Evolutionary conservation across 1,140 invertebrate species (phyloP), one percentile per base, ranked within the genome.

Genomic region (Lysiphlebus fabarum): DNA sequence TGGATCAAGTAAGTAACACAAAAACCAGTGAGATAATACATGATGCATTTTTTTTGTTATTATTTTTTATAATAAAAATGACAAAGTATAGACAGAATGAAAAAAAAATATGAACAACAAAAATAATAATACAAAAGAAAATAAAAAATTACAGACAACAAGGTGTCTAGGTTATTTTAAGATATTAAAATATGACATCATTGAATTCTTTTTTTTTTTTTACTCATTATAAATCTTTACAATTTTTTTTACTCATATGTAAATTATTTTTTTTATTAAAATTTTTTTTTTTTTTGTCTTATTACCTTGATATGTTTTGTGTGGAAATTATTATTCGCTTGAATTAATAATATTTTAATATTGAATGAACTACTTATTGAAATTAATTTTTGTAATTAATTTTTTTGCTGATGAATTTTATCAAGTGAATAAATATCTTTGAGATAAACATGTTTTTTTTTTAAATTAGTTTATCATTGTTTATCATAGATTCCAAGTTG

Each of bases 181-280:
- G 74, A 75, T 76, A 77, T 77, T 77, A 76, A 77, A 77, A 77
- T 74, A 67, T 74, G 74, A 72, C 75, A 77, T 76, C 73, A 72
- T 70, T 67, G 74, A 70, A 74, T 75, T 72, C 74, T 67, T 69
- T 73, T 76, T 72, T 33, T 51, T 9, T 34, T 36, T 7, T 11
- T 11, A 45, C 9, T 45, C 12, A 14, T 7, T n/a, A n/a, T 7
- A 7, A 5, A 45, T 45, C 43, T 9, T 45, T 14, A 7, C 9
- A 41, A 11, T 3, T 41, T 14, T n/a, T n/a, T 45, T 45, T n/a
- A 26, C 17, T 26, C 17, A 26, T 26, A 26, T 26, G 17, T n/a
- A 45, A 45, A 11, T 45, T 45, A 2, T n/a, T 11, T 11, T 45
- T 11, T 11, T 11, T 45, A 4, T n/a, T n/a, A n/a, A n/a, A n/a